These are phyloP conservation scores for Darevskia mixta DNA, from an alignment of 2,797 vertebrate genomes.

Conservation along the genomic window DNA sequence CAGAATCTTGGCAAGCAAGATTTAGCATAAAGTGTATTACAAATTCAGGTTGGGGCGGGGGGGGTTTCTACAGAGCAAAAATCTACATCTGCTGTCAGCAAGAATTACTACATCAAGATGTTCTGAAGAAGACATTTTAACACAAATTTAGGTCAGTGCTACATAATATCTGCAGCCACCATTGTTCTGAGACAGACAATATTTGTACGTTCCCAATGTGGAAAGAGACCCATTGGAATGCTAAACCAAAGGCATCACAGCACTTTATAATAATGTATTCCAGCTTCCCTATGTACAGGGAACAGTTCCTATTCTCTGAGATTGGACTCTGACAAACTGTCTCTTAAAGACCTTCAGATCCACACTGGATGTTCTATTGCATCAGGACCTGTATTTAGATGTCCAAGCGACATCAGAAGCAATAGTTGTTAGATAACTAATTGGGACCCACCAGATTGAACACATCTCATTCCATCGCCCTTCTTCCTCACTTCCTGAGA, in stretches of 20 bases:
- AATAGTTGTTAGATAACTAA: neutral
- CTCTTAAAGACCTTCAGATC: neutral
- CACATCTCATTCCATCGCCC: neutral
- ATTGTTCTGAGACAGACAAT: conserved; percentile 5
- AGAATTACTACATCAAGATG: conserved; percentile 44
- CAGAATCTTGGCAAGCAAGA: conserved; percentile 40
- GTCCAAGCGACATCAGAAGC: neutral
- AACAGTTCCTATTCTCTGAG: neutral
- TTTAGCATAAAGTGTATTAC: conserved; percentile 45
- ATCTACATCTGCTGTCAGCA: conserved; percentile 39
- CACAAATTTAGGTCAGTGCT: conserved; percentile 1
- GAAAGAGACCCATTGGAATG: neutral
- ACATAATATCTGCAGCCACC: conserved; percentile 35
- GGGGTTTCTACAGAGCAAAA: conserved; percentile 5
- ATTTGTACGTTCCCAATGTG: neutral
- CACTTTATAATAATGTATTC: neutral
- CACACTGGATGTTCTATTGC: neutral
- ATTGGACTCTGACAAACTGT: neutral
- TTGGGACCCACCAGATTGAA: neutral
- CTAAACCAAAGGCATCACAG: neutral
- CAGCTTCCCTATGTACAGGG: neutral
- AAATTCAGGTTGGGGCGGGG: conserved; percentile 30
- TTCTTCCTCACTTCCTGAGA: too few relatives aligned
- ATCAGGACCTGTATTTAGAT: neutral
- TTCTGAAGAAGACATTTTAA: conserved; percentile 29